Base-by-base conservation (phyloP, 2,888 invertebrate species). In the Orthonevra nobilis region DNA sequence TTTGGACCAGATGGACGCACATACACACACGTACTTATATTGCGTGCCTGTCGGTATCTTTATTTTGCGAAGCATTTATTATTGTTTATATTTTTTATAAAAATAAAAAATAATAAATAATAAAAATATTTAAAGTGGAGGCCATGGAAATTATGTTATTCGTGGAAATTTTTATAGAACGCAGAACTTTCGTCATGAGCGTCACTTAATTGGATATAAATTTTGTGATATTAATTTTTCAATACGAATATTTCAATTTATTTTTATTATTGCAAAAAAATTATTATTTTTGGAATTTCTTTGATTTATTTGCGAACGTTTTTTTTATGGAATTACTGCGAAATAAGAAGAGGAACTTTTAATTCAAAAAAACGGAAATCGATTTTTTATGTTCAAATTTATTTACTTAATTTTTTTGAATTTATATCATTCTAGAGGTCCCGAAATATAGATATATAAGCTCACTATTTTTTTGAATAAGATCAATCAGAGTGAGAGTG, bases 211-310 rank as follows among this genome's bases (percentile, higher is more conserved):
- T 66, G 56, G 42, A 38, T 15, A 23, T 12, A 38, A 44, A 28
- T 20, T 30, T 46, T 38, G 23, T 36, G 34, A 28, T 36, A 15
- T 36, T 12, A 7, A 32, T 23, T 7, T 2, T 19, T 42, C 1
- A 23, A 28, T 26, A 38, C 3, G 23, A 38, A 63, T 19, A 54
- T 75, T 74, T 69, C 68, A 69, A 69, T 75, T 69, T 69, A 32
- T 69, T 56, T 75, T 56, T 61, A 75, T 75, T 69, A 56, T 58
- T 54, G 40, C n/a, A 63, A 42, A 42, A 56, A 40, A 63, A 69
- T 60, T 54, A 32, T 17, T 20, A n/a, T n/a, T 32, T 12, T 3
- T 5, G 5, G 23, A 5, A 23, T 23, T 3, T 23, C 5, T 23
- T 5, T 23, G 23, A 23, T 23, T 23, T n/a, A n/a, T n/a, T n/a